Evolutionary conservation across 2,888 invertebrate species (phyloP), one percentile per base, ranked within the genome.

Genomic region (Calliphora vomitoria): DNA sequence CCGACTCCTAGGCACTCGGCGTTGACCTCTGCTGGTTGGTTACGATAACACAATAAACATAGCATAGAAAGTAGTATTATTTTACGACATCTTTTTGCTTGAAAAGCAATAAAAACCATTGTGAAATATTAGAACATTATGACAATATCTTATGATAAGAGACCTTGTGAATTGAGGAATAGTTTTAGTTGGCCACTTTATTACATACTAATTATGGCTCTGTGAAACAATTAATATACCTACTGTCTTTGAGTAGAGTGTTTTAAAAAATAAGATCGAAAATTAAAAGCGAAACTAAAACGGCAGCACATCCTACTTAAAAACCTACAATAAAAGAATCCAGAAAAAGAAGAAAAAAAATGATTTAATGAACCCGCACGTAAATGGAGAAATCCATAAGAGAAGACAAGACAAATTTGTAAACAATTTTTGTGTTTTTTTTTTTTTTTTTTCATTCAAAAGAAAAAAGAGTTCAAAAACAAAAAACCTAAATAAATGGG

Each of bases 271-370:
- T 31, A 58, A 82, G 41, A 82, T 82, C 31, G 66, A 78, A 82
- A 82, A 82, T 82, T 82, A 78, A 78, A 82, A 78, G 86, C 82
- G 72, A 86, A 86, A 82, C 82, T 74, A 86, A 78, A 72, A 76
- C 76, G 76, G 76, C 55, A 76, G 82, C 82, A 85, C 85, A 85
- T 72, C 81, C 85, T 82, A 72, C 85, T 78, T 82, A 53, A 76
- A 76, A 80, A 44, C 62, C 44, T 53, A 60, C 31, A 64, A 62
- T 53, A 60, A 47, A 72, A 55, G 44, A 8, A 6, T 15, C 13
- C 3, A 72, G n/a, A 35, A 80, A n/a, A 44, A 38, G 0, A 31
- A 4, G 35, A 55, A 64, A 66, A 2, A 66, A 68, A 60, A 79
- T 72, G 55, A 66, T 72, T 82, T 72, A 78, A 78, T 82, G 64